Evolutionary conservation across 2,113 vertebrate genomes (phyloP).

Genomic region (Ceratotherium simum): DNA sequence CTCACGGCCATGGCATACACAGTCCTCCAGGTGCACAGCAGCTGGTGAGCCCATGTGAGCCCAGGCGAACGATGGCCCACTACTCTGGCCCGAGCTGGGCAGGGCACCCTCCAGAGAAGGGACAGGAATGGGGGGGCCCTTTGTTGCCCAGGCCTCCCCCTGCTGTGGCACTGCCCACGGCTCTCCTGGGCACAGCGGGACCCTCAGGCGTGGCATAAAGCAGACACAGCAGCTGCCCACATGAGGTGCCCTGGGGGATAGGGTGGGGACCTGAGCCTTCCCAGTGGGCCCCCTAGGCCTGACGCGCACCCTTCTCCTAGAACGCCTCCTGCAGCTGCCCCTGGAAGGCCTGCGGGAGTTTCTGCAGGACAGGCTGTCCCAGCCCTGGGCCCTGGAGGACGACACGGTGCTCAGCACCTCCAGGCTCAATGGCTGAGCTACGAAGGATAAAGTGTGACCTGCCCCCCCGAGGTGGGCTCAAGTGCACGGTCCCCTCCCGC

Average conservation of each 20-base stretch:
- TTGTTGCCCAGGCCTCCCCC: not conserved
- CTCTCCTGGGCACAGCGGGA: not conserved
- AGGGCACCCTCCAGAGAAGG: not conserved
- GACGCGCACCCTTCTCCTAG: slow-evolving; percentile 77
- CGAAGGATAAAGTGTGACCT: slow-evolving; percentile 92
- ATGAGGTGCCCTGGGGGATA: accelerated
- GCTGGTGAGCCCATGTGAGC: not conserved
- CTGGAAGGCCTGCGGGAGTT: slow-evolving; percentile 90
- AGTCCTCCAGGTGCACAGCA: slow-evolving; percentile 92
- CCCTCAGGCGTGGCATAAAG: accelerated
- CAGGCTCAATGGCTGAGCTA: slow-evolving; percentile 90
- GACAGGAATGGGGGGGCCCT: not conserved
- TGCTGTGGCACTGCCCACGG: accelerated
- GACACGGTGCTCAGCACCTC: slow-evolving; percentile 89
- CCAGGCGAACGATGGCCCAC: too few species aligned
- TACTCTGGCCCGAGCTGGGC: not conserved
- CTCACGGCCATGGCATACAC: slow-evolving; percentile 93
- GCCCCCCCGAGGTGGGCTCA: slow-evolving; percentile 89
- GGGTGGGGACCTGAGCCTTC: not conserved
- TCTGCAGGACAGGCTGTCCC: slow-evolving; percentile 90
- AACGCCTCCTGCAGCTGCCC: slow-evolving; percentile 89
- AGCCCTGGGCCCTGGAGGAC: slow-evolving; percentile 88
- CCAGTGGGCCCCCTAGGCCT: accelerated
- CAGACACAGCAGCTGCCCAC: too few species aligned
- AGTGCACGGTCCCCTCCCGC: not conserved